phyloP scores from a whole-genome alignment of 2,888 invertebrate genomes.

The Cantharis nigra region DNA sequence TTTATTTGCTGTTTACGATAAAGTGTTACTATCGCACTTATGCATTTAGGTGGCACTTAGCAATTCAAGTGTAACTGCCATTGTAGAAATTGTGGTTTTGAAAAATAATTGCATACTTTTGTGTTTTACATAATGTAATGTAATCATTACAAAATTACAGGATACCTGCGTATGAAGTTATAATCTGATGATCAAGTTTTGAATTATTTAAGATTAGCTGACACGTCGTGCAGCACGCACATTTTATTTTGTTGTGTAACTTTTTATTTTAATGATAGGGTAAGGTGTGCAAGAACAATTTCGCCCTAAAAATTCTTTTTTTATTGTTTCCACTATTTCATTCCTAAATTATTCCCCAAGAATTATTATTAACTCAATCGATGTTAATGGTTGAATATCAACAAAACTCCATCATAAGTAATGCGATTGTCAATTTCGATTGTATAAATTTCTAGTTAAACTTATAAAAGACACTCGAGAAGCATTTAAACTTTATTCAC shows the following conservation, averaged over 20 bases:
- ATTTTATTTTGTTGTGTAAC: neutral
- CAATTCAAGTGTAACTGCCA: neutral
- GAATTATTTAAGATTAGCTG: neutral
- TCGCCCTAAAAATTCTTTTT: neutral
- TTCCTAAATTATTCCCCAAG: neutral
- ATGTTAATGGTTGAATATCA: neutral
- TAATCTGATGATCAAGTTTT: neutral
- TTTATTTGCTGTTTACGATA: neutral
- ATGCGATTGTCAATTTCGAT: neutral
- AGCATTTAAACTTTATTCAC: neutral
- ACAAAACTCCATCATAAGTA: neutral
- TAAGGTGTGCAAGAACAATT: neutral
- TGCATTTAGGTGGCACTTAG: neutral
- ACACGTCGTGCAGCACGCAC: neutral
- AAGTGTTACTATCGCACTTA: neutral
- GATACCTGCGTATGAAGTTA: neutral
- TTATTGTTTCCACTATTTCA: neutral
- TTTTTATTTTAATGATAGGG: neutral
- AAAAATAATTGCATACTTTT: neutral
- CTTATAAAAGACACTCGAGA: neutral
- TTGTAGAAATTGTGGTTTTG: neutral
- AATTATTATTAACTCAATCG: neutral
- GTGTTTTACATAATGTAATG: neutral
- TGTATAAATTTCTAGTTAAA: slow-evolving; percentile 2
- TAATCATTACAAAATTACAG: neutral